These are phyloP conservation scores for Tympanoctomys barrerae DNA, from an alignment of 2,797 vertebrate genomes.

Conservation along the genomic window DNA sequence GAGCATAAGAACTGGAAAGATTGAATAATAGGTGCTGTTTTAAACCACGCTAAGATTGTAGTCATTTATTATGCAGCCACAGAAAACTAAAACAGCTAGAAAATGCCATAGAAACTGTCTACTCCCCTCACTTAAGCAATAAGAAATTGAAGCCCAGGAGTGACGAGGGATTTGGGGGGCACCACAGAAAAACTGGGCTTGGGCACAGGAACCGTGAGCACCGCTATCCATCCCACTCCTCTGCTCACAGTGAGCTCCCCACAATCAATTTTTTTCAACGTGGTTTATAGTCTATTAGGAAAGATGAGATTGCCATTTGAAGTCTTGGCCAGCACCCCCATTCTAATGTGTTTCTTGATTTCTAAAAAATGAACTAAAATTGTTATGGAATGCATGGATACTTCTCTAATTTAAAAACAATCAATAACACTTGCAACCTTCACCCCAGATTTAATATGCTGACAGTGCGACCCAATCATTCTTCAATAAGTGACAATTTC, in stretches of 20 bases:
- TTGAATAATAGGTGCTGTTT: background rate
- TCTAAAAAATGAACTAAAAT: slow-evolving; percentile 74
- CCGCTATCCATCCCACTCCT: background rate
- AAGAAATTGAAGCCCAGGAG: background rate
- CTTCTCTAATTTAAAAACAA: slow-evolving; percentile 79
- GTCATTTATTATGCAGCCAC: background rate
- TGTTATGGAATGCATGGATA: slow-evolving; percentile 71
- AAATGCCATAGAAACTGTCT: background rate
- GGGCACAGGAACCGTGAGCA: background rate
- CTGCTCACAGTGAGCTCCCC: background rate
- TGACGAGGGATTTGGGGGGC: background rate
- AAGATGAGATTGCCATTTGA: slow-evolving; percentile 39
- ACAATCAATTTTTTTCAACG: background rate
- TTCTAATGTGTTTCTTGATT: slow-evolving; percentile 69
- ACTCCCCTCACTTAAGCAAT: slow-evolving; percentile 17
- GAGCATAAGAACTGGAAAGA: too few relatives aligned
- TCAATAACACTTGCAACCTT: slow-evolving; percentile 77
- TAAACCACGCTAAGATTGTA: background rate
- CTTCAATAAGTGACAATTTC: slow-evolving; percentile 74
- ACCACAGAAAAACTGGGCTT: background rate
- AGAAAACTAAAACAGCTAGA: slow-evolving; percentile 8
- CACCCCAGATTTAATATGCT: slow-evolving; percentile 76
- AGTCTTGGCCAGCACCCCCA: background rate
- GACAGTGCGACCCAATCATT: slow-evolving; percentile 59
- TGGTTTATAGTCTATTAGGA: slow-evolving; percentile 4